These are phyloP conservation scores for Oryzaephilus surinamensis DNA, from an alignment of 1,140 invertebrate species.

Conservation along the genomic window DNA sequence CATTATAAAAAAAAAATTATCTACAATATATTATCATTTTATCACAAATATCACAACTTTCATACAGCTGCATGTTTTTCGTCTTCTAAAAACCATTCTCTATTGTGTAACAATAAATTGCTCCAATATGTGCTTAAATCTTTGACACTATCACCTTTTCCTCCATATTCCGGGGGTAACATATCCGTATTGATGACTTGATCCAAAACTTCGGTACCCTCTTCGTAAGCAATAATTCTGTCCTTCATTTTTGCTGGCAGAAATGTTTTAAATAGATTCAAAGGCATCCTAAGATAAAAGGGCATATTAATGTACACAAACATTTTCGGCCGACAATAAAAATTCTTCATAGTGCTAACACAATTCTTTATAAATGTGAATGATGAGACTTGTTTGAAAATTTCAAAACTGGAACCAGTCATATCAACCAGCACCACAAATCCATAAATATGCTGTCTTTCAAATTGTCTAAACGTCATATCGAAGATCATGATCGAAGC, in stretches of 20 bases:
- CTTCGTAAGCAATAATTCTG: constrained; percentile 37
- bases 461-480: constrained; percentile 35
- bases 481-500: constrained; percentile 43
- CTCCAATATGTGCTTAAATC: too few relatives aligned
- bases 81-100: too few relatives aligned
- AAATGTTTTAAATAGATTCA: constrained; percentile 54
- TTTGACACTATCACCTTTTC: too few relatives aligned
- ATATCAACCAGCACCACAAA: constrained; percentile 46
- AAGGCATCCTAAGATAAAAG: constrained; percentile 47
- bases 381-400: constrained; percentile 45
- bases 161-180: too few relatives aligned
- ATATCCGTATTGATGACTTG: too few relatives aligned
- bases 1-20: too few relatives aligned
- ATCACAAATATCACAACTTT: too few relatives aligned
- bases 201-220: too few relatives aligned
- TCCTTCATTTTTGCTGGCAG: constrained; percentile 52
- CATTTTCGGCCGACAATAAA: constrained; percentile 51
- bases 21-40: too few relatives aligned
- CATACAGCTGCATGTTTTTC: too few relatives aligned
- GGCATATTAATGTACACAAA: constrained; percentile 58
- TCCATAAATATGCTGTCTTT: constrained; percentile 41
- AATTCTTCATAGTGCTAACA: constrained; percentile 51
- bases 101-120: too few relatives aligned
- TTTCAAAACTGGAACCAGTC: constrained; percentile 40
- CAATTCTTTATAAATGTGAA: constrained; percentile 41